Evolutionary conservation across 2,113 vertebrate species (phyloP), one percentile per base, ranked within the genome.

Genomic region (Pantherophis guttatus): DNA sequence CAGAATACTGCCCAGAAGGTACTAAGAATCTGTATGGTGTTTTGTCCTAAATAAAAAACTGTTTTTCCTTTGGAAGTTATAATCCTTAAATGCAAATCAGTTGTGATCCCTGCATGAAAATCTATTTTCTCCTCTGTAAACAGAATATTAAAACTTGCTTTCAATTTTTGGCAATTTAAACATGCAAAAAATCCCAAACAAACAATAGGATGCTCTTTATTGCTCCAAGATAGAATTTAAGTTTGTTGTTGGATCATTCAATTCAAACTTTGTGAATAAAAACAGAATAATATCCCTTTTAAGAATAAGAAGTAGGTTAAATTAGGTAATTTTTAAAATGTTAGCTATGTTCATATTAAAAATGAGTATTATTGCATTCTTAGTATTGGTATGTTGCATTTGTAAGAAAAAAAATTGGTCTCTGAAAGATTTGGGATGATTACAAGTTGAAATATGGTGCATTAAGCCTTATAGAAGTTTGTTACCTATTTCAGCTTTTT

Each of bases 1-100:
- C 86, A 1, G 97, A 98, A 90, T 95, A 97, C 94, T 97, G 97
- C 2, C 94, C 91, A 57, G 95, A 98, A 26, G 98, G 98, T 98
- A 98, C 65, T 11, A 3, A 70, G 1, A 55, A 44, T 90, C 91
- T 8, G 0, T 50, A n/a, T 9, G 0, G 0, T 26, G 29, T n/a
- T 70, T 52, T 54, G 0, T 6, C 75, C 33, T 4, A n/a, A 2
- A 65, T 39, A 29, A 0, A 2, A 48, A 44, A 1, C 0, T 0
- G 0, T 54, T 12, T 89, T 23, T 0, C 0, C 0, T 1, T 26
- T 86, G 7, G 44, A 58, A 91, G 58, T 39, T 85, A 29, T 10
- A 17, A 11, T 11, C 21, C 10, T 53, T 54, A 26, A 57, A 48
- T 93, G 13, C 39, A 75, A 11, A 91, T 48, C 17, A 88, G 12